Evolutionary conservation across 2,797 vertebrate genomes (phyloP).

Genomic region (Crocodylus rhombifer): DNA sequence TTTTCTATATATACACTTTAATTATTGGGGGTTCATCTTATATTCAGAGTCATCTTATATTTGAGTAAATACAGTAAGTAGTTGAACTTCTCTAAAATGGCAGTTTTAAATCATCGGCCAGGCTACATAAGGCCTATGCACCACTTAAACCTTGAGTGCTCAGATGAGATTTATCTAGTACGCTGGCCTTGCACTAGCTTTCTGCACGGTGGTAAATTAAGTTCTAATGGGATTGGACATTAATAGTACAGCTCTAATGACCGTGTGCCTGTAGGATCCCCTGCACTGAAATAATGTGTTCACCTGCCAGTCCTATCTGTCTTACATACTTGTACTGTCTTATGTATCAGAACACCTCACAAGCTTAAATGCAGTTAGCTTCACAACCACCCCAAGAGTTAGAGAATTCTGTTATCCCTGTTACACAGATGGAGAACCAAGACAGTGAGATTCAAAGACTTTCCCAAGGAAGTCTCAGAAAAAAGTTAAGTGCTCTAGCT

Average conservation of each 20-base stretch:
- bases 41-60: too few species aligned
- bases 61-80: background rate
- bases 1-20: too few species aligned
- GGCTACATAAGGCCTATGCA: background rate
- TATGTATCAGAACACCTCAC: background rate
- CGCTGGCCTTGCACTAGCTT: background rate
- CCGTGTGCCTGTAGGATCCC: background rate
- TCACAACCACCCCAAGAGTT: background rate
- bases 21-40: too few species aligned
- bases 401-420: background rate
- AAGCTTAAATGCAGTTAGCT: background rate
- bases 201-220: background rate
- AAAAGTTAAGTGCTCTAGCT: background rate
- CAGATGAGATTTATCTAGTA: background rate
- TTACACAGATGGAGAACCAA: background rate
- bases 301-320: accelerated
- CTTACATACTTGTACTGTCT: background rate
- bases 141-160: background rate
- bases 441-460: background rate
- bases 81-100: background rate
- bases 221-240: accelerated
- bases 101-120: background rate
- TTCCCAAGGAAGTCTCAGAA: constrained; percentile 4
- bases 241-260: background rate
- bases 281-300: background rate